Evolutionary conservation across 1,140 invertebrate species (phyloP).

Genomic region (Andricus grossulariae): DNA sequence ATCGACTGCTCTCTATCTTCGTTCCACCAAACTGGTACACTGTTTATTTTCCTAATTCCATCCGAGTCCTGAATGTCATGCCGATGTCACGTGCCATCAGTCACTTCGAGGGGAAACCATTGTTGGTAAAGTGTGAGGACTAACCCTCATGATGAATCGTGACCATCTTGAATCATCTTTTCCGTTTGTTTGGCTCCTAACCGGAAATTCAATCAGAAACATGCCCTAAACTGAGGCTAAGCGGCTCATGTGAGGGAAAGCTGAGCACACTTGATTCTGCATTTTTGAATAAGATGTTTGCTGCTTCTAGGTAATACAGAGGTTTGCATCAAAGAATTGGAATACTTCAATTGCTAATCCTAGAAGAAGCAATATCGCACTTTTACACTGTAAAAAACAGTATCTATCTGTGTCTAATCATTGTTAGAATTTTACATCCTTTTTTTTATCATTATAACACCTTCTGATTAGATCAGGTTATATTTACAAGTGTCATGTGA

Average conservation of each 20-base stretch:
- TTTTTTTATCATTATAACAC: too few relatives aligned
- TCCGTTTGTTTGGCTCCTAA: background rate
- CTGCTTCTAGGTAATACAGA: too few relatives aligned
- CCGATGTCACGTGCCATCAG: background rate
- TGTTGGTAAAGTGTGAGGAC: background rate
- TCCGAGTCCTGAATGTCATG: background rate
- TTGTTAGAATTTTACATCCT: too few relatives aligned
- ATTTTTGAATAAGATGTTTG: too few relatives aligned
- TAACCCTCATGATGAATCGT: background rate
- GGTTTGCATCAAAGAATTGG: too few relatives aligned
- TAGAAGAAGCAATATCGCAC: too few relatives aligned
- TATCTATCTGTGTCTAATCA: too few relatives aligned
- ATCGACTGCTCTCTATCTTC: background rate
- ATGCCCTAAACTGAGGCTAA: background rate
- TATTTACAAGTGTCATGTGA: too few relatives aligned
- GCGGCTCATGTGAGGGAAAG: too few relatives aligned
- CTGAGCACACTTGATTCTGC: background rate
- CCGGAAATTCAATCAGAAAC: background rate
- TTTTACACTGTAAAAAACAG: too few relatives aligned
- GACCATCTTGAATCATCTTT: background rate
- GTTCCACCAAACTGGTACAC: background rate
- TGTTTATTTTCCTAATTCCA: slow-evolving; percentile 37
- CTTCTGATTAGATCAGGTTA: too few relatives aligned
- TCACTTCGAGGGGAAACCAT: background rate
- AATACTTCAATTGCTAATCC: too few relatives aligned